phyloP scores from a whole-genome alignment of 2,797 vertebrate genomes.

The Salmo trutta region DNA sequence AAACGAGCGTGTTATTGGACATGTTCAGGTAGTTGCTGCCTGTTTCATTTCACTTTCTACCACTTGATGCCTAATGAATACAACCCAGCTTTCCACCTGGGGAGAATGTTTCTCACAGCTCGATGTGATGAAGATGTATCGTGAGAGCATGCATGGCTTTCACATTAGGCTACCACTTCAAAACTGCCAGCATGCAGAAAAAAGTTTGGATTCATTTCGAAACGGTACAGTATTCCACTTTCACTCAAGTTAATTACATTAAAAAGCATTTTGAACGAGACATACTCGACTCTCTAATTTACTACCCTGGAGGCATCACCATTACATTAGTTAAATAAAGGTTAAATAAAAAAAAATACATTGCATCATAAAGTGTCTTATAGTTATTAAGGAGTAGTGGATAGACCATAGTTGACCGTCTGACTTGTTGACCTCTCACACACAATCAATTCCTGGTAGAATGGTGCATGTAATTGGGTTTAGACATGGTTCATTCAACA shows the following conservation, averaged over 20 bases:
- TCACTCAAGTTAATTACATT: no score
- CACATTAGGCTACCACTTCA: background rate
- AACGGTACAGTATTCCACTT: background rate
- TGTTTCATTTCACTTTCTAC: background rate
- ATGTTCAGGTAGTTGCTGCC: background rate
- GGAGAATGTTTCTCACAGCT: background rate
- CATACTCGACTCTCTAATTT: background rate
- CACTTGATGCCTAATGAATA: background rate
- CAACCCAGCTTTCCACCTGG: background rate
- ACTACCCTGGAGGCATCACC: background rate
- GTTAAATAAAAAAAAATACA: no score
- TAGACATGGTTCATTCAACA: conserved; percentile 1
- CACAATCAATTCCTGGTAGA: background rate
- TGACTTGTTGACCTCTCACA: background rate
- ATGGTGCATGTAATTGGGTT: background rate
- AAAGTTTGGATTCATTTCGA: no score
- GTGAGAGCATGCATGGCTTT: background rate
- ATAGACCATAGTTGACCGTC: background rate
- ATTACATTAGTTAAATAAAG: background rate
- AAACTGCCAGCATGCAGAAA: background rate
- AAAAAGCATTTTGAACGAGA: no score
- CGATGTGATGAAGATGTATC: background rate
- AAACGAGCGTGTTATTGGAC: background rate
- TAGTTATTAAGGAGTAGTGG: background rate
- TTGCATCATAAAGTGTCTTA: background rate